These are phyloP conservation scores for Holacanthella duospinosa DNA, from an alignment of 2,888 invertebrate genomes.

Conservation along the genomic window DNA sequence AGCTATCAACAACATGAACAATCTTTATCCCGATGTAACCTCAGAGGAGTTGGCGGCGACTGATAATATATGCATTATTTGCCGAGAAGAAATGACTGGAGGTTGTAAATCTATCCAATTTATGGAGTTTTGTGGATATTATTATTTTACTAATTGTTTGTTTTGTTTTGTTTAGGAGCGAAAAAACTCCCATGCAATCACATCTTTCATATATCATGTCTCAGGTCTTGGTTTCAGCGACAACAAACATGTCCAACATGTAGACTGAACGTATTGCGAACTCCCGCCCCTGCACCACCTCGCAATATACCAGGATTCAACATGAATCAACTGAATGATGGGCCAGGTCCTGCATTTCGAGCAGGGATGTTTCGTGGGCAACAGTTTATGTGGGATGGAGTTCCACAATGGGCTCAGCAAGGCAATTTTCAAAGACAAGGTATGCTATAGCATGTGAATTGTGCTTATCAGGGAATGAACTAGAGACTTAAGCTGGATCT, in stretches of 20 bases:
- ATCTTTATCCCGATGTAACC: conserved; percentile 91
- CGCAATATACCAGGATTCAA: conserved; percentile 32
- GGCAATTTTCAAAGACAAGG: conserved; percentile 10
- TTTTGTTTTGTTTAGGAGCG: conserved; percentile 51
- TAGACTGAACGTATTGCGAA: conserved; percentile 67
- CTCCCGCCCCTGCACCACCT: conserved; percentile 40
- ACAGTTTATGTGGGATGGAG: conserved; percentile 22
- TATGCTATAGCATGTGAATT: too few relatives aligned
- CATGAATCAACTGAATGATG: conserved; percentile 38
- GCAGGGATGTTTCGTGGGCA: conserved; percentile 11
- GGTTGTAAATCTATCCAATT: conserved; percentile 42
- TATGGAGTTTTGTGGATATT: neutral
- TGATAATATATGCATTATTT: conserved; percentile 98
- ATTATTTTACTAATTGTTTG: conserved; percentile 5
- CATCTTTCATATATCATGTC: conserved; percentile 95
- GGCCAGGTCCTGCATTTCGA: conserved; percentile 12
- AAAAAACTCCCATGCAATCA: conserved; percentile 98
- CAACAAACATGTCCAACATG: conserved; percentile 99
- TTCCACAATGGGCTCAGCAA: conserved; percentile 24
- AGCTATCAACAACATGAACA: conserved; percentile 97
- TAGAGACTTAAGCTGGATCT: too few relatives aligned
- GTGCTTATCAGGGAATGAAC: too few relatives aligned
- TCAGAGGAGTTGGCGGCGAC: conserved; percentile 78
- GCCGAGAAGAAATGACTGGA: conserved; percentile 72
- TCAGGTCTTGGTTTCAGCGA: conserved; percentile 98